These are phyloP conservation scores for Enteromius thamalakanensis DNA, from an alignment of 2,797 vertebrate species.

Conservation along the genomic window DNA sequence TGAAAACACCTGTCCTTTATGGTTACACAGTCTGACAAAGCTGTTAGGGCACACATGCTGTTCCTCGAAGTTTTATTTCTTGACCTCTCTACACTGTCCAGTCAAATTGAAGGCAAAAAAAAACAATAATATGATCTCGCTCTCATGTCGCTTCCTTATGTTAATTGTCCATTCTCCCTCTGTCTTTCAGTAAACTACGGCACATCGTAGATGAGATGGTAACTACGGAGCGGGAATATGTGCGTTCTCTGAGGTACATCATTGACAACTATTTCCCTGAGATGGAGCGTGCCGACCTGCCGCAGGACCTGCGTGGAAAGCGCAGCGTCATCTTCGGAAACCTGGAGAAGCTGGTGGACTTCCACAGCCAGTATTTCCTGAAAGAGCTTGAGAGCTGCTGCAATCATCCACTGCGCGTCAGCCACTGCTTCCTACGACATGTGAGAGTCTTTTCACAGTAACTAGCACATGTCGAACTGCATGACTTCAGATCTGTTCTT, in stretches of 20 bases:
- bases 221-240: slow-evolving; percentile 90
- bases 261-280: slow-evolving; percentile 92
- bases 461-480: not conserved
- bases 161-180: not conserved
- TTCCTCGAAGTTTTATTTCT: no score
- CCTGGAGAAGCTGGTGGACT: slow-evolving; percentile 92
- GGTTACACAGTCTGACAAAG: not conserved
- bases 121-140: no score
- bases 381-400: slow-evolving; percentile 92
- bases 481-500: not conserved
- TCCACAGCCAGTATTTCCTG: slow-evolving; percentile 94
- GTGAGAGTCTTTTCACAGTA: slow-evolving; percentile 73
- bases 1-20: slow-evolving; percentile 1
- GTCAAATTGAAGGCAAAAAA: no score
- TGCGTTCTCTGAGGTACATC: slow-evolving; percentile 88
- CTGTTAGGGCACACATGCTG: not conserved
- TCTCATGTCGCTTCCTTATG: no score
- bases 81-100: not conserved
- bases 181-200: slow-evolving; percentile 80
- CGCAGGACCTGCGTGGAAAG: slow-evolving; percentile 92
- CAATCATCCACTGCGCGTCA: slow-evolving; percentile 87
- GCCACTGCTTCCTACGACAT: slow-evolving; percentile 92
- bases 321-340: slow-evolving; percentile 91
- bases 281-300: slow-evolving; percentile 89
- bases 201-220: slow-evolving; percentile 96